Conservation (phyloP, 2,113 vertebrate species). For the Hystrix brachyura region DNA sequence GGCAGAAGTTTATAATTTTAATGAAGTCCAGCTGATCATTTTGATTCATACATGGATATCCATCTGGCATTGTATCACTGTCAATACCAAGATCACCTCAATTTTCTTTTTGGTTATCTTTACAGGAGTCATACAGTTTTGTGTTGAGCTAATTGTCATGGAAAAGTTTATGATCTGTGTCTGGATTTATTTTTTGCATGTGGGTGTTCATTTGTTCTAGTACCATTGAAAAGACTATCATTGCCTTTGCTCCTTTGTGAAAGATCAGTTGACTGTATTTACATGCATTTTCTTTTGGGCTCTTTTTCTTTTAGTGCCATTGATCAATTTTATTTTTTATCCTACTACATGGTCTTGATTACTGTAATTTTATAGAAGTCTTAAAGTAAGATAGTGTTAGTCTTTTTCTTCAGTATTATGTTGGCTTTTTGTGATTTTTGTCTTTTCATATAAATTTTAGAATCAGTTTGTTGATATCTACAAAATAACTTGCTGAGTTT, state of each 20-base stretch:
- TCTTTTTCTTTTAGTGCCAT: background rate
- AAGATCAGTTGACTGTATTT: constrained; percentile 9
- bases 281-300: background rate
- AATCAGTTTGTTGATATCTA: background rate
- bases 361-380: background rate
- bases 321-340: background rate
- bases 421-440: background rate
- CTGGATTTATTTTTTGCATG: background rate
- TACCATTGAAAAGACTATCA: background rate
- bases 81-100: background rate
- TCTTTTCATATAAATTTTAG: background rate
- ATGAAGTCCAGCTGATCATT: background rate
- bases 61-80: background rate
- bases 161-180: background rate
- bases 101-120: background rate
- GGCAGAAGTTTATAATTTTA: constrained; percentile 31
- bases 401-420: background rate
- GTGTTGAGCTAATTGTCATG: constrained; percentile 18
- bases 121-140: background rate
- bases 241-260: background rate
- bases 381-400: background rate
- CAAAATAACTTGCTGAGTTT: background rate
- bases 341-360: background rate
- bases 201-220: background rate
- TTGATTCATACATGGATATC: background rate